A percentile compares a stretch with the other conserved stretches of the same genome.
Conservation (phyloP, 2,113 vertebrate species). For the Rhinoderma darwinii region DNA sequence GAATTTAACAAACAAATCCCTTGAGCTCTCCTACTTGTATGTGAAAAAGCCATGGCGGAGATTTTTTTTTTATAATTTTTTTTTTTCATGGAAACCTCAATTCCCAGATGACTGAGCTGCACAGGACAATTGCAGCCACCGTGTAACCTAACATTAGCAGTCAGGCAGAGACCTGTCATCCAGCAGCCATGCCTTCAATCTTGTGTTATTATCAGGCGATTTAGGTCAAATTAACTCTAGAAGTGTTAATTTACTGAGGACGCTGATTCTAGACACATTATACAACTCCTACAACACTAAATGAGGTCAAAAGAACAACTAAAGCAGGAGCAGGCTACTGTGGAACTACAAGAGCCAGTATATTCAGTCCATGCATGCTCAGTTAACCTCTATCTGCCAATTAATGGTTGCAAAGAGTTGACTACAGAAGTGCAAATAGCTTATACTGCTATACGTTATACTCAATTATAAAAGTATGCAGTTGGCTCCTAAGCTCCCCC, state of each 20-base stretch:
- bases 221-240: constrained; percentile 48
- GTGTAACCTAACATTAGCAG: constrained; percentile 44
- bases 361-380: too few relatives aligned
- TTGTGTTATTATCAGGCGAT: constrained; percentile 39
- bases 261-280: neutral
- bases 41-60: neutral
- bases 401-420: neutral
- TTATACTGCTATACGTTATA: too few relatives aligned
- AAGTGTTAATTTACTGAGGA: neutral
- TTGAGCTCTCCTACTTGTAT: neutral
- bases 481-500: too few relatives aligned
- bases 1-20: neutral
- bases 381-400: neutral
- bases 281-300: neutral
- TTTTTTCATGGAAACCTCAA: neutral
- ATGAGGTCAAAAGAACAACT: neutral
- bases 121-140: neutral
- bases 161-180: constrained; percentile 35
- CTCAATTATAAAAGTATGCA: too few relatives aligned
- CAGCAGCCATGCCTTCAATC: constrained; percentile 31
- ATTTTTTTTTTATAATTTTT: neutral
- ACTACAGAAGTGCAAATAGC: neutral
- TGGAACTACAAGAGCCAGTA: neutral
- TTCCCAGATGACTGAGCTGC: constrained; percentile 5
- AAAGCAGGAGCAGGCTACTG: neutral